Evolutionary conservation across 2,797 vertebrate species (phyloP), one percentile per base, ranked within the genome.

Genomic region (Alectoris magna): DNA sequence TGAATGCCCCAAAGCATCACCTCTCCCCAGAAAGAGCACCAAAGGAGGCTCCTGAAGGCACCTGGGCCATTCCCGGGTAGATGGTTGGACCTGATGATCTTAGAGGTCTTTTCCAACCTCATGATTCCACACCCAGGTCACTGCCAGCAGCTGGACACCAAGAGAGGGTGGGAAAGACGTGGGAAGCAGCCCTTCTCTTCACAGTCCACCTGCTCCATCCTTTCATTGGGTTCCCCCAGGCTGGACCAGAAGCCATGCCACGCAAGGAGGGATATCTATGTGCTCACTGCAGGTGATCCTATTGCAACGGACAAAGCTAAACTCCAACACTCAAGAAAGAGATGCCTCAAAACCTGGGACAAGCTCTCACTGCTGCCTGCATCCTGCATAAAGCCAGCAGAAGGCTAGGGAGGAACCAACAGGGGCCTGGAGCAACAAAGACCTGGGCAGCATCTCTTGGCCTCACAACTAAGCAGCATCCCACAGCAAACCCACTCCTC

Each of bases 41-140:
- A 48, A 38, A 94, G 70, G 66, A 95, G 76, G 49, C 77, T 56
- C 60, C 53, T 4, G 2, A 89, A 74, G 49, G 49, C 39, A 88
- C 60, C 29, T 43, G 24, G 10, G 23, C 0, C 0, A 46, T 26
- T 24, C 14, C 8, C 56, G 15, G n/a, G 13, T 27, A 9, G 26
- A 27, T 51, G 24, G 49, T 27, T 51, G 49, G 26, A 51, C 49
- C 27, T 31, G 53, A 55, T 31, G 4, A 55, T 55, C 53, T 55
- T 18, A 31, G 27, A 55, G 53, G 27, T 55, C 29, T 55, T 29
- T 29, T 55, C 27, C 16, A 55, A 10, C 16, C 27, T 31, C 18
- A 29, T 55, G 53, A 55, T 31, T 55, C 29, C 7, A 55, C 18
- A 18, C 16, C 36, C 16, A 18, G 36, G 36, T 34, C 56, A 58